Evolutionary conservation across 2,113 vertebrate genomes (phyloP).

Genomic region (Hyperopisus bebe): DNA sequence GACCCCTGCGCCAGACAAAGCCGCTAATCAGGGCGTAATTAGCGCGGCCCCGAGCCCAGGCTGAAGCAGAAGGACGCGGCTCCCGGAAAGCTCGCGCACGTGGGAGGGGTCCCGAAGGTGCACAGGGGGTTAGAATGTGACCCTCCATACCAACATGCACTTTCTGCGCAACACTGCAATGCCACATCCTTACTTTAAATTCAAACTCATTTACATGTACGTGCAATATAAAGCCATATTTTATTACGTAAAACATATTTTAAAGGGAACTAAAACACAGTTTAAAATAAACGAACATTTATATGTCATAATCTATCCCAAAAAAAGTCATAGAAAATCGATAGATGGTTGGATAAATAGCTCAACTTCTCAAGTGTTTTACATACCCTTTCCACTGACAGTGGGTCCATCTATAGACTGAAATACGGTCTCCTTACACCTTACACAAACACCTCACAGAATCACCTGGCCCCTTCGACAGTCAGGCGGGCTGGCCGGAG

Average conservation of each 20-base stretch:
- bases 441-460: background rate
- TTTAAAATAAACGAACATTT: background rate
- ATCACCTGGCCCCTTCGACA: background rate
- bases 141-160: background rate
- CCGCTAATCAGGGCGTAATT: slow-evolving; percentile 34
- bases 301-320: too few relatives aligned
- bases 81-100: background rate
- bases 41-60: slow-evolving; percentile 30
- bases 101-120: background rate
- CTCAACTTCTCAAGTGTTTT: background rate
- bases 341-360: background rate
- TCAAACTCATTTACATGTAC: background rate
- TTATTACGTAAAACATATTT: background rate
- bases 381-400: background rate
- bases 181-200: too few relatives aligned
- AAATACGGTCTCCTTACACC: background rate
- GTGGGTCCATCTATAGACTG: background rate
- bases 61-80: background rate
- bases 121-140: background rate
- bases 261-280: background rate
- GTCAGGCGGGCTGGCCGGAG: slow-evolving; percentile 16
- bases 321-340: background rate
- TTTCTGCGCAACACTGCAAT: too few relatives aligned
- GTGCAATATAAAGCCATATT: too few relatives aligned
- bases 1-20: slow-evolving; percentile 44